A percentile compares a stretch with the other conserved stretches of the same genome.
These are phyloP conservation scores for Chloropsis hardwickii DNA, from an alignment of 2,113 vertebrate genomes.

Conservation along the genomic window DNA sequence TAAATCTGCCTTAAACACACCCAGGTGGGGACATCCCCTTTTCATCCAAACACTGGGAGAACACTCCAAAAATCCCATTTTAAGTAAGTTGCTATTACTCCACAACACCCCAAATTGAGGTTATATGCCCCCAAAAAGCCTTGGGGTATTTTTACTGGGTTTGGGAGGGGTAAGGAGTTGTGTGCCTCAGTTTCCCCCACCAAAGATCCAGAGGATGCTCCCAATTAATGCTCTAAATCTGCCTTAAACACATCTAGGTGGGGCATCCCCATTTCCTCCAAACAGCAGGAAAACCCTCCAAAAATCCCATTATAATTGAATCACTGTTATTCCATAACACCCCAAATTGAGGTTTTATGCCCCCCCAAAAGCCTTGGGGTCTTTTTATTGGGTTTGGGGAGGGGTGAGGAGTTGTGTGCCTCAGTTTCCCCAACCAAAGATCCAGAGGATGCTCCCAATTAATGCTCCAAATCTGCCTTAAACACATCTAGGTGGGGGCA, in stretches of 20 bases:
- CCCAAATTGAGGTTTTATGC: background rate
- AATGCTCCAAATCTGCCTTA: background rate
- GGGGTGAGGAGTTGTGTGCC: background rate
- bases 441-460: background rate
- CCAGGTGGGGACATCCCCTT: background rate
- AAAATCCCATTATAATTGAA: background rate
- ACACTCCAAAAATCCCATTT: background rate
- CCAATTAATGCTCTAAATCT: background rate
- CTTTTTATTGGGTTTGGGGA: background rate
- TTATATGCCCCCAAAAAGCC: background rate
- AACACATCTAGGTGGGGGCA: background rate
- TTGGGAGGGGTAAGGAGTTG: accelerated
- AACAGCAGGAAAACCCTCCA: background rate
- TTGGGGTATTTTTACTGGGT: background rate
- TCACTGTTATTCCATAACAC: accelerated
- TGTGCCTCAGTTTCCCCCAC: background rate
- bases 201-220: background rate
- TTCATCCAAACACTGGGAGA: background rate
- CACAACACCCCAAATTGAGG: accelerated
- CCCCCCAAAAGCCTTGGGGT: no score
- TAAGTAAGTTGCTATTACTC: accelerated
- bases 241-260: background rate
- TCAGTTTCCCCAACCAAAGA: background rate
- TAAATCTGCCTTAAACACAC: background rate
- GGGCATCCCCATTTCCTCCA: background rate